Base-by-base conservation (phyloP, 2,888 invertebrate species). In the Baronia brevicornis region DNA sequence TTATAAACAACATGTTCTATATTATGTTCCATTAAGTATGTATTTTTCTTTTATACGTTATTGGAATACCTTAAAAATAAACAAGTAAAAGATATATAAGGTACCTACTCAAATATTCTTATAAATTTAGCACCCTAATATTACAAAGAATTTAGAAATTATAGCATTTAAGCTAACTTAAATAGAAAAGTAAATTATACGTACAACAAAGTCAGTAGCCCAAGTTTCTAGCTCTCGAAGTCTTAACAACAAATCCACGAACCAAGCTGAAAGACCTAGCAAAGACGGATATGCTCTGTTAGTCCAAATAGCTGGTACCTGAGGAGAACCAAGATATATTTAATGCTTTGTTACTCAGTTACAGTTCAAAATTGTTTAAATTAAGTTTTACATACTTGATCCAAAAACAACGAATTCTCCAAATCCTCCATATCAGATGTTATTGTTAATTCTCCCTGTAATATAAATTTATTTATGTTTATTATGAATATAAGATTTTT, bases 381-480 rank as follows among this genome's bases (percentile, higher is more conserved):
- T 21, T 23, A 18, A 22, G 29, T 24, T 10, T 25, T n/a, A 38
- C 47, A 47, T 53, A 84, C 84, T 78, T 95, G 94, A 79, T 98
- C 97, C 55, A 97, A 80, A 66, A 96, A 98, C 36, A 98, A 71
- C 1, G 96, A 90, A 68, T 95, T 96, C 69, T 96, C 94, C 36
- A 98, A 82, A 33, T 95, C 93, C 69, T 98, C 98, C 98, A 98
- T 98, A 51, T 95, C 97, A 1, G 93, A 92, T 2, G 97, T 97
- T 38, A 98, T 97, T 4, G 97, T 97, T 42, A 98, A 77, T 82
- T 98, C 98, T 34, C 98, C 98, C 90, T 92, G 50, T 36, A 65
- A 60, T 3, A 21, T 4, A 2, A 19, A 8, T n/a, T 5, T 3
- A 2, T 22, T 10, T 22, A 11, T 5, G 3, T 9, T 18, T 14